Conservation (phyloP, 2,113 vertebrate species). For the Penelope pileata region DNA sequence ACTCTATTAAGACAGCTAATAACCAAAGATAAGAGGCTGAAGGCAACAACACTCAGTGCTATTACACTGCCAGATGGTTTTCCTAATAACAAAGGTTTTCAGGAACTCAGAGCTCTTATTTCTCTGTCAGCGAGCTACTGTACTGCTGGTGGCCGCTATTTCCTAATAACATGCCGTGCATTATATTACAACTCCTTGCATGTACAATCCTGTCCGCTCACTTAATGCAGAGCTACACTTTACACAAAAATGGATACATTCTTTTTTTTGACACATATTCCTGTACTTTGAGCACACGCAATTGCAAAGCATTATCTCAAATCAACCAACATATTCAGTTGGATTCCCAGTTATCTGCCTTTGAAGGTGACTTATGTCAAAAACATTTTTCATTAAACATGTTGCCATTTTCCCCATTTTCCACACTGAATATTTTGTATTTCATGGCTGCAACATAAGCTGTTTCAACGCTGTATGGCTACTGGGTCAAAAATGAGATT, state of each 20-base stretch:
- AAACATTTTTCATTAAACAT: constrained; percentile 28
- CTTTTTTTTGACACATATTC: not conserved
- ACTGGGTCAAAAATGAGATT: constrained; percentile 52
- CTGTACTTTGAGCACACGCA: not conserved
- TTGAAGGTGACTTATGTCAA: constrained; percentile 30
- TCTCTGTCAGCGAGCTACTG: constrained; percentile 21
- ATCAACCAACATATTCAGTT: constrained; percentile 22
- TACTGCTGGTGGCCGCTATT: constrained; percentile 21
- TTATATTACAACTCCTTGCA: not conserved
- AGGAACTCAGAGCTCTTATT: constrained; percentile 28
- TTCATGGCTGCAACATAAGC: not conserved
- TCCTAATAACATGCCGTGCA: not conserved
- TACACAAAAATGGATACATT: constrained; percentile 40
- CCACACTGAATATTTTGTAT: not conserved
- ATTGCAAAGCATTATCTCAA: constrained; percentile 49
- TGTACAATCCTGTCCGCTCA: constrained; percentile 22
- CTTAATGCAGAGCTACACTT: constrained; percentile 28
- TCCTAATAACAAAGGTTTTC: constrained; percentile 24
- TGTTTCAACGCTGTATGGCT: not conserved
- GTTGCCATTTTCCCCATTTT: constrained; percentile 29
- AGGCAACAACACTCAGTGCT: constrained; percentile 21
- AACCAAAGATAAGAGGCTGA: constrained; percentile 39
- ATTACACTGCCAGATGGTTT: not conserved
- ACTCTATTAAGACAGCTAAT: constrained; percentile 17
- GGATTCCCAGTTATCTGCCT: constrained; percentile 27